Conservation (phyloP, 2,113 vertebrate species). For the Bufo gargarizans region DNA sequence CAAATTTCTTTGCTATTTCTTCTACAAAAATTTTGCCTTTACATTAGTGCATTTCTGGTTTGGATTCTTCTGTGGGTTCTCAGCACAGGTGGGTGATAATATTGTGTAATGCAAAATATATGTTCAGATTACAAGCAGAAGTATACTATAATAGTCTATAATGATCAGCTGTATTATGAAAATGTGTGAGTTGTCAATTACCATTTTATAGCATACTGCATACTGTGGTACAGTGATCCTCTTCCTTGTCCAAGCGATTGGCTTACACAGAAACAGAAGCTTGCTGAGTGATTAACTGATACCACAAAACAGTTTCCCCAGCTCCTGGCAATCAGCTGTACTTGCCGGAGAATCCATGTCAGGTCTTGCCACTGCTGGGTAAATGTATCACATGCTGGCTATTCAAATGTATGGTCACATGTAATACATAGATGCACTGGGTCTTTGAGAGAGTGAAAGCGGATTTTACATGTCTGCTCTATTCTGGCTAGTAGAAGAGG, state of each 20-base stretch:
- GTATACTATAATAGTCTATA: not conserved
- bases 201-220: too few species aligned
- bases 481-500: too few species aligned
- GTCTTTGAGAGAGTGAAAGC: not conserved
- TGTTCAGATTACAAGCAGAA: not conserved
- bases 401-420: too few species aligned
- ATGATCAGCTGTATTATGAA: not conserved
- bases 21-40: slow-evolving; percentile 85
- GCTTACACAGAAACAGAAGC: not conserved
- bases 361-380: not conserved
- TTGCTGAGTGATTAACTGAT: not conserved
- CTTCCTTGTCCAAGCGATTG: too few species aligned
- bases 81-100: slow-evolving; percentile 72
- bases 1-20: slow-evolving; percentile 84
- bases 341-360: not conserved
- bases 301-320: not conserved
- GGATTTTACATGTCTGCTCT: not conserved
- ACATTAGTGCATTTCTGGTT: slow-evolving; percentile 84
- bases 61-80: slow-evolving; percentile 85
- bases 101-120: not conserved
- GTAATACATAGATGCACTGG: too few species aligned
- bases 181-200: not conserved
- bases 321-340: not conserved
- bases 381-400: not conserved
- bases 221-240: too few species aligned